These are phyloP conservation scores for Tethea ocularis DNA, from an alignment of 2,888 invertebrate genomes.

Conservation along the genomic window DNA sequence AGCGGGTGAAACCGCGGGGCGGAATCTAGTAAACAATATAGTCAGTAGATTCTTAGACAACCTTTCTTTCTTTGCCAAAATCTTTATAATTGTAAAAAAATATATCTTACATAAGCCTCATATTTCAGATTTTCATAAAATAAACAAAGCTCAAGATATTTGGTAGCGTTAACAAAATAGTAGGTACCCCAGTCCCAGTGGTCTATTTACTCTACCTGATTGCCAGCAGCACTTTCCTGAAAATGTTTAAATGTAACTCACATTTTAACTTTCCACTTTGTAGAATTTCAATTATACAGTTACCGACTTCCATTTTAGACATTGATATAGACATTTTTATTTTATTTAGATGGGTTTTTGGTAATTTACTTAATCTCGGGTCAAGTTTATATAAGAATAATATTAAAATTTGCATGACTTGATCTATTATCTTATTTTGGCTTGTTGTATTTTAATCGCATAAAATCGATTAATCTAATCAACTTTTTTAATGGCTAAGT, in stretches of 20 bases:
- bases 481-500: conserved; percentile 6
- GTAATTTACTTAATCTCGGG: no score
- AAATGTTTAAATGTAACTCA: conserved; percentile 1
- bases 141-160: neutral
- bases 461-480: conserved; percentile 1
- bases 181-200: no score
- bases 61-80: neutral
- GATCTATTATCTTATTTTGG: no score
- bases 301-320: neutral
- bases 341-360: neutral
- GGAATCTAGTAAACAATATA: no score
- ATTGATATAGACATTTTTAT: neutral
- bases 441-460: neutral
- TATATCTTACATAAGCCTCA: no score
- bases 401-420: no score
- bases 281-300: neutral
- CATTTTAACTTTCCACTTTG: neutral
- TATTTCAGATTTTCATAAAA: neutral
- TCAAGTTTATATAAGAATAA: neutral
- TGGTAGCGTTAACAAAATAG: neutral
- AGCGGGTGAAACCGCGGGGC: no score
- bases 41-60: no score
- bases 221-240: neutral
- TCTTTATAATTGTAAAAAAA: neutral
- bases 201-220: neutral